Evolutionary conservation across 2,113 vertebrate genomes (phyloP).

Genomic region (Rhabdomys dilectus): DNA sequence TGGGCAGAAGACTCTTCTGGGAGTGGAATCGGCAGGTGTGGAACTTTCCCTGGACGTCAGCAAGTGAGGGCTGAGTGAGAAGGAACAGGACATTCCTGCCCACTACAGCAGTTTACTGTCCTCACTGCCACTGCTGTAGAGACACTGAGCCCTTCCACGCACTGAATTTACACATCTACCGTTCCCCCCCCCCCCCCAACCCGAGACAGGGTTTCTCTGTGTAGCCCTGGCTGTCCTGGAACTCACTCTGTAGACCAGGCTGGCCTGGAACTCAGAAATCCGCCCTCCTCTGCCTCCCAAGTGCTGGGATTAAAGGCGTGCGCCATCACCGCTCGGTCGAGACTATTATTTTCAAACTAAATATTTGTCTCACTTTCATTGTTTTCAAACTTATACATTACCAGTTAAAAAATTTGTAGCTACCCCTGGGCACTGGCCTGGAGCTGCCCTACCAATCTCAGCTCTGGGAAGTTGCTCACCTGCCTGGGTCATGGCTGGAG

Average conservation of each 20-base stretch:
- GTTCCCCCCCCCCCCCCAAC: rapidly evolving
- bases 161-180: background rate
- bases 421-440: no score
- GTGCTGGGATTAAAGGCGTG: background rate
- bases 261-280: background rate
- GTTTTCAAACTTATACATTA: no score
- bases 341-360: no score
- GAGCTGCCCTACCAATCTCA: no score
- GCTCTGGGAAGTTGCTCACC: no score
- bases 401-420: no score
- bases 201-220: background rate
- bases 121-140: background rate
- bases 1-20: background rate
- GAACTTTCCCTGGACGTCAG: background rate
- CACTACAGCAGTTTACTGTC: background rate
- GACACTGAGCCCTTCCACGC: background rate
- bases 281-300: background rate
- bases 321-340: no score
- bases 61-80: background rate
- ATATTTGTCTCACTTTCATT: no score
- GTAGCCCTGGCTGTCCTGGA: background rate
- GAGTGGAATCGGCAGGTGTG: background rate
- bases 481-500: no score
- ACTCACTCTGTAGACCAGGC: background rate
- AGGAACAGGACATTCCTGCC: background rate